A percentile compares a stretch with the other conserved stretches of the same genome.
Conservation (phyloP, 1,140 invertebrate species). For the Babylonia areolata region DNA sequence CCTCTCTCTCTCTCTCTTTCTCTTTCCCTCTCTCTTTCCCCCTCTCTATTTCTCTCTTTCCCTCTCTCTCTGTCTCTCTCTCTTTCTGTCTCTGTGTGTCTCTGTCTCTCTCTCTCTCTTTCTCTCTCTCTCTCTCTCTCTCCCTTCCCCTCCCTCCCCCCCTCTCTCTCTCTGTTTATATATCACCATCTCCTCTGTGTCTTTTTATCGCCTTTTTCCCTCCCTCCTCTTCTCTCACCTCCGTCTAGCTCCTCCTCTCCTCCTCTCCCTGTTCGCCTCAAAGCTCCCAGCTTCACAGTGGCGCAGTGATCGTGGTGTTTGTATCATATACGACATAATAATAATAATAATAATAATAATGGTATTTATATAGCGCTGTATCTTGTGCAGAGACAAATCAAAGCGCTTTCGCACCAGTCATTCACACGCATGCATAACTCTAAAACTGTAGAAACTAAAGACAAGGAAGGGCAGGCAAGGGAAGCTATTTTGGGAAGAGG, state of each 20-base stretch:
- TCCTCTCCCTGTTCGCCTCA: background rate
- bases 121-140: constrained; percentile 6
- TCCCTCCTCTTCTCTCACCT: no score
- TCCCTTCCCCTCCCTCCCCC: background rate
- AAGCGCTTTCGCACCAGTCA: no score
- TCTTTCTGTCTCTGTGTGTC: background rate
- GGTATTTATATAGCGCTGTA: no score
- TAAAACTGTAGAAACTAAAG: no score
- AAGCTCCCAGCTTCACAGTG: no score
- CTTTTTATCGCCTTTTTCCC: background rate
- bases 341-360: no score
- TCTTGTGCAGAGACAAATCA: no score
- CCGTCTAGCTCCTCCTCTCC: background rate
- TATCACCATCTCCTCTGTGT: background rate
- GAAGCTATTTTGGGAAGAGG: no score
- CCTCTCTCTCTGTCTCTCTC: background rate
- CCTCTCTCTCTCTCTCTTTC: background rate
- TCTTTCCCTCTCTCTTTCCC: background rate
- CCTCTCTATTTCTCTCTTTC: background rate
- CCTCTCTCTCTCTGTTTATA: constrained; percentile 8
- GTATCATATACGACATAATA: no score
- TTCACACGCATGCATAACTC: no score
- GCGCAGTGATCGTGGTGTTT: no score
- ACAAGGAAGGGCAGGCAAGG: no score
- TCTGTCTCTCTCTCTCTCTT: background rate